Percentiles rank a stretch among this genome's conserved stretches.
Evolutionary conservation across 2,888 invertebrate genomes (phyloP).

Genomic region (Amphipoea lucens): DNA sequence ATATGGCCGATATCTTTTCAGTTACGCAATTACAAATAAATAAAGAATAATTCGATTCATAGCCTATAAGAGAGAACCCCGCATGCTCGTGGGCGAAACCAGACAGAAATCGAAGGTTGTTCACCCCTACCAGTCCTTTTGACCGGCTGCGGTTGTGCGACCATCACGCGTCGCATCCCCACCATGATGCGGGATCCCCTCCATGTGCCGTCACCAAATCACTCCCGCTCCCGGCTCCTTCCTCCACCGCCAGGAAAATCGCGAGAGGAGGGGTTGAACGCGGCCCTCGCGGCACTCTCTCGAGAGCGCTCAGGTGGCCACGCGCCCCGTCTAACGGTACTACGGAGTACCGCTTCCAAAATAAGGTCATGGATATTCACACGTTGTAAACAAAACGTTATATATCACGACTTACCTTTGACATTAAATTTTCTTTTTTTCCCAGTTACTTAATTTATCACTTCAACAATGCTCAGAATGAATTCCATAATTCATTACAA

Average conservation of each 20-base stretch:
- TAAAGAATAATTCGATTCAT: constrained; percentile 66
- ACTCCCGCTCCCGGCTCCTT: constrained; percentile 90
- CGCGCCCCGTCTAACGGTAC: constrained; percentile 88
- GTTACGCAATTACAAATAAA: constrained; percentile 83
- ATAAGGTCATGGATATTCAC: constrained; percentile 88
- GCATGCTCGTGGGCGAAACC: constrained; percentile 79
- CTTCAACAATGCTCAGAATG: constrained; percentile 51
- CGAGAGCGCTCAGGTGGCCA: constrained; percentile 81
- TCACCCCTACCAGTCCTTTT: constrained; percentile 89
- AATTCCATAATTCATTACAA: constrained; percentile 62
- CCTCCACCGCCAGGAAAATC: constrained; percentile 87
- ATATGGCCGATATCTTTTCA: constrained; percentile 76
- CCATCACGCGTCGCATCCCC: constrained; percentile 89
- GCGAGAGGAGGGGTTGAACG: constrained; percentile 88
- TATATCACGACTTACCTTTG: constrained; percentile 74
- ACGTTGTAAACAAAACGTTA: constrained; percentile 78
- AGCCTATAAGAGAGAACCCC: constrained; percentile 71
- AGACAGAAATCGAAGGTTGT: constrained; percentile 85
- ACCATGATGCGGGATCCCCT: constrained; percentile 90
- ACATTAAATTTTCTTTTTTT: constrained; percentile 48
- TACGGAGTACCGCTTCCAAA: constrained; percentile 86
- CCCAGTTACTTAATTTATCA: constrained; percentile 49
- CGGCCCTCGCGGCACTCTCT: constrained; percentile 84
- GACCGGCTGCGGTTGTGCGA: constrained; percentile 81
- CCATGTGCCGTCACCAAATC: constrained; percentile 88